Percentiles rank a stretch among this genome's conserved stretches.
These are phyloP conservation scores for Limnothrissa miodon DNA, from an alignment of 2,113 vertebrate species.

Conservation along the genomic window DNA sequence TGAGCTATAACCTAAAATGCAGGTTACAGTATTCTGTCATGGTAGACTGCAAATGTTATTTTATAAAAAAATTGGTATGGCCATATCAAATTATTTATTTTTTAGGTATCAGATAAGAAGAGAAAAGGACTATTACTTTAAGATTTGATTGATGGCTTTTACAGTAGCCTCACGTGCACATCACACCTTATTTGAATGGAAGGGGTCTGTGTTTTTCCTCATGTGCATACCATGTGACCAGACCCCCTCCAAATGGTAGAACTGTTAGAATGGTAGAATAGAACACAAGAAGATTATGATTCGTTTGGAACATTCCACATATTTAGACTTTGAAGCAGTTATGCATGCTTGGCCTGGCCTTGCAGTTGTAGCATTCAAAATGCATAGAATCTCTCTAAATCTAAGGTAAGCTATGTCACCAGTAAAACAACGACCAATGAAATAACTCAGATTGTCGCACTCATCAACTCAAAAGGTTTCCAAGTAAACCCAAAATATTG, in stretches of 20 bases:
- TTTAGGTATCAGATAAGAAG: too few species aligned
- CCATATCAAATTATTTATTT: too few species aligned
- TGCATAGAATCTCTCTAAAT: background rate
- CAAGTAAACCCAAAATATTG: too few species aligned
- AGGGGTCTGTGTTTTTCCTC: background rate
- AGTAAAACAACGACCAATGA: background rate
- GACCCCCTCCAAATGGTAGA: background rate
- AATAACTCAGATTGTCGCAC: background rate
- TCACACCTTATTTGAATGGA: background rate
- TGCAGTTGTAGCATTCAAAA: background rate
- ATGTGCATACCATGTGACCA: slow-evolving; percentile 1
- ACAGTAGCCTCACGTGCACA: background rate
- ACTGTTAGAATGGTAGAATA: too few species aligned
- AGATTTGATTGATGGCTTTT: too few species aligned
- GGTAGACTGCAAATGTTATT: too few species aligned
- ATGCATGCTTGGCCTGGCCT: background rate
- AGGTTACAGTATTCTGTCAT: too few species aligned
- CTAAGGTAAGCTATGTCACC: background rate
- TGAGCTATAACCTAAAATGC: too few species aligned
- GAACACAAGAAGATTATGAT: slow-evolving; percentile 31
- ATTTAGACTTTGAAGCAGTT: background rate
- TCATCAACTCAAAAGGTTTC: background rate
- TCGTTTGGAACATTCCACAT: slow-evolving; percentile 13
- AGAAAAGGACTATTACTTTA: too few species aligned
- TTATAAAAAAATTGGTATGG: too few species aligned